phyloP scores from a whole-genome alignment of 2,888 invertebrate genomes.

The Beris chalybata region DNA sequence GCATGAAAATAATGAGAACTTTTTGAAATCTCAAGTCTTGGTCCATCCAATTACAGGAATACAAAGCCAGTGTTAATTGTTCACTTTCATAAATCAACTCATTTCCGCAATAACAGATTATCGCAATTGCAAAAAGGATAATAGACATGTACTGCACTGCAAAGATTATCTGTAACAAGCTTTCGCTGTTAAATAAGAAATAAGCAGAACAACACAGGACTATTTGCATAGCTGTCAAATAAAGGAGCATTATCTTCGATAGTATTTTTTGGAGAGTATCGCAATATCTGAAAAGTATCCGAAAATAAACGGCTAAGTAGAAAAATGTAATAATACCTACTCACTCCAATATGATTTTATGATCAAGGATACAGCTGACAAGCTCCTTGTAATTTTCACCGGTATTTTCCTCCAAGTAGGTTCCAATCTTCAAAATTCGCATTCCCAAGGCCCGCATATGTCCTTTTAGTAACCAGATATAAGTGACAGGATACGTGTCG shows the following conservation, averaged over 20 bases:
- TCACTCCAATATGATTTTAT: constrained; percentile 20
- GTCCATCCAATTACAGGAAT: constrained; percentile 23
- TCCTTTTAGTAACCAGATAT: constrained; percentile 19
- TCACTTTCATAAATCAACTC: constrained; percentile 6
- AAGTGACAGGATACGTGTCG: constrained; percentile 19
- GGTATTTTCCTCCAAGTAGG: not conserved
- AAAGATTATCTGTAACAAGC: constrained; percentile 22
- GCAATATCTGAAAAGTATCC: constrained; percentile 7
- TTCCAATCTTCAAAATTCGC: constrained; percentile 17
- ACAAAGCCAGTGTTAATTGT: constrained; percentile 9
- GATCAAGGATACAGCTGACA: not conserved
- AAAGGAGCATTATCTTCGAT: constrained; percentile 8
- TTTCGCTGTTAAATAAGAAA: constrained; percentile 17
- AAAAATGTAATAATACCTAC: not conserved
- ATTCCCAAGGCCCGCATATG: constrained; percentile 12
- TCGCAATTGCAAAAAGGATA: constrained; percentile 16
- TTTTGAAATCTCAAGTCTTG: constrained; percentile 20
- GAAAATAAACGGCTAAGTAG: not conserved
- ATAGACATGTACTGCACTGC: constrained; percentile 28
- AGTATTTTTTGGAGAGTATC: not conserved
- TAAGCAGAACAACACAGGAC: constrained; percentile 8
- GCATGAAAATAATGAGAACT: too few relatives aligned
- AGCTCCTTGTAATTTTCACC: constrained; percentile 27
- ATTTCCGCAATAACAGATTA: constrained; percentile 13
- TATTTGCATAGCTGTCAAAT: constrained; percentile 2